Base-by-base conservation (phyloP, 2,888 invertebrate genomes). In the Drosophila setosimentum region DNA sequence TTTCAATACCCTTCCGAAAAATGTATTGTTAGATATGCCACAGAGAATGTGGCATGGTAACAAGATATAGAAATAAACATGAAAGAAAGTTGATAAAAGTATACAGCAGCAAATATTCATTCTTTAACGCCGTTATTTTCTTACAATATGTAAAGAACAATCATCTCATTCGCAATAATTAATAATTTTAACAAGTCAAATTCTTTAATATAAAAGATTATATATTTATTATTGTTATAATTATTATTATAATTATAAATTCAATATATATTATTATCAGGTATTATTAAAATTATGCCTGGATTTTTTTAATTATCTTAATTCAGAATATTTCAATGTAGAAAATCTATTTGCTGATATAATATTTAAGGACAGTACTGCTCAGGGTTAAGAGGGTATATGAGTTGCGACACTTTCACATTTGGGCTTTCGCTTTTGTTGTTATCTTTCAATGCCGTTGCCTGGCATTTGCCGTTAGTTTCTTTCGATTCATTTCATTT, bases 391-490 rank as follows among this genome's bases (percentile, higher is more conserved):
- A 45, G 45, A 45, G 45, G 24, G 45, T 45, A 60, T 51, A 40
- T 49, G 16, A 1, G 13, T n/a, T 29, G 40, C 40, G 33, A 3
- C 24, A 24, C 33, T 50, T 29, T 18, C 8, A 66, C 45, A 45
- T 27, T 27, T 24, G 10, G 10, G 7, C 18, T 29, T 7, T 30
- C 18, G 27, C 33, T 66, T 76, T 61, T 62, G 55, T 68, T 60
- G 57, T 37, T 72, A 33, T 51, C 57, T 64, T 71, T 80, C 77
- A 82, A 77, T 83, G 77, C 63, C 74, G 69, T 68, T 71, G 70
- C 63, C 48, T 67, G 81, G 65, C 70, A 76, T 77, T 83, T 86
- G 65, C 73, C 65, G 73, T 71, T 72, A 45, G 66, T 62, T 71
- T 49, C 40, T 30, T 37, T 32, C 5, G n/a, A 45, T 57, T 51